Evolutionary conservation across 2,797 vertebrate genomes (phyloP).

Genomic region (Halcyon smyrnensis): DNA sequence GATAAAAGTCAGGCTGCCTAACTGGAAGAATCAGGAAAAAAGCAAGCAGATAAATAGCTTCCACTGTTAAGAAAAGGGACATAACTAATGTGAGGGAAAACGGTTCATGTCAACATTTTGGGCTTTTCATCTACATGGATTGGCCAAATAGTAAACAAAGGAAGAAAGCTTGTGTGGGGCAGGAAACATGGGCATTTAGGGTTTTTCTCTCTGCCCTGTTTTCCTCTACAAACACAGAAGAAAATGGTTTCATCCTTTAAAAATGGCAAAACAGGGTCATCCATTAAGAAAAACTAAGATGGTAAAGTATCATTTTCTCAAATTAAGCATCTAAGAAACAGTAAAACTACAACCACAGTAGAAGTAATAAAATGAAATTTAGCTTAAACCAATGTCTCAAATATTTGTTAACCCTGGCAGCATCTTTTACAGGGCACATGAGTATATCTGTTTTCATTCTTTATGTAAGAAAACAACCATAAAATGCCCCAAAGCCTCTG

Average conservation of each 20-base stretch:
- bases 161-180: neutral
- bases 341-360: neutral
- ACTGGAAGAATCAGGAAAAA: neutral
- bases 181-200: neutral
- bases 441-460: neutral
- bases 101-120: neutral
- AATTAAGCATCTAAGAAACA: neutral
- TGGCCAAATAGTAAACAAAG: neutral
- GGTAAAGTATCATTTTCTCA: neutral
- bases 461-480: neutral
- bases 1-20: neutral
- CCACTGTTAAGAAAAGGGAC: neutral
- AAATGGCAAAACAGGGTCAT: neutral
- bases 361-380: neutral
- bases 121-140: neutral
- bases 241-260: neutral
- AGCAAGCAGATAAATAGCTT: neutral
- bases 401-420: neutral
- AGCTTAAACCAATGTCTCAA: neutral
- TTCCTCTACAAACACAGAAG: neutral
- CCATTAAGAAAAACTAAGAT: neutral
- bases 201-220: neutral
- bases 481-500: conserved; percentile 42
- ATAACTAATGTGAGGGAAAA: neutral
- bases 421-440: neutral